Evolutionary conservation across 2,113 vertebrate species (phyloP), one percentile per base, ranked within the genome.

Genomic region (Nestor notabilis): DNA sequence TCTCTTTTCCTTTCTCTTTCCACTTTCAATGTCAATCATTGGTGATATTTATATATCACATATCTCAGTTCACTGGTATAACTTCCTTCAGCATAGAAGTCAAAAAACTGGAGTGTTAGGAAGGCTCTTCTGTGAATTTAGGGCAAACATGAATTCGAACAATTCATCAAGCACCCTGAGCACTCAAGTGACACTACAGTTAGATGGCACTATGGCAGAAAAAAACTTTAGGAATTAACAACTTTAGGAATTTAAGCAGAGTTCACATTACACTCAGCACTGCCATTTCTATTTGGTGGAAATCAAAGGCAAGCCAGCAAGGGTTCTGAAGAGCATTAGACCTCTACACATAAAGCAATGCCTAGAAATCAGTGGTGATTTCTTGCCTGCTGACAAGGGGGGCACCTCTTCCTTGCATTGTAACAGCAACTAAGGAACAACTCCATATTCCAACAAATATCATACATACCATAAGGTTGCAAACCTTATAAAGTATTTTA

Each of bases 11-110:
- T 94, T 75, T 75, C 64, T 81, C 60, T 23, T 81, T 39, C 11
- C 3, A 3, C 14, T 86, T 72, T 81, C 33, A 72, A 13, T 9
- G 12, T 76, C 70, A 90, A 19, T 71, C 52, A 37, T 33, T 55
- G 29, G 28, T 60, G 72, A 70, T 75, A 84, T 82, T 78, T 60
- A 81, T 19, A 20, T 4, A 80, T 13, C 28, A 52, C 1, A 1
- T 8, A 13, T 46, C 75, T 78, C 79, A 58, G n/a, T 35, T 66
- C 50, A 63, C 68, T 74, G 17, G 7, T 41, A 29, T 41, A 4
- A 74, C 79, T 79, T 71, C 60, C 81, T 89, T 82, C 58, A 84
- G 71, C 41, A 89, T 1, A 29, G 37, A 81, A 93, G 84, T 56
- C 10, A 77, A 81, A 76, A 82, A 53, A 13, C 8, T 17, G 20